Percentiles rank a stretch among this genome's conserved stretches.
Evolutionary conservation across 2,888 invertebrate genomes (phyloP).

Genomic region (Tetragonisca angustula): DNA sequence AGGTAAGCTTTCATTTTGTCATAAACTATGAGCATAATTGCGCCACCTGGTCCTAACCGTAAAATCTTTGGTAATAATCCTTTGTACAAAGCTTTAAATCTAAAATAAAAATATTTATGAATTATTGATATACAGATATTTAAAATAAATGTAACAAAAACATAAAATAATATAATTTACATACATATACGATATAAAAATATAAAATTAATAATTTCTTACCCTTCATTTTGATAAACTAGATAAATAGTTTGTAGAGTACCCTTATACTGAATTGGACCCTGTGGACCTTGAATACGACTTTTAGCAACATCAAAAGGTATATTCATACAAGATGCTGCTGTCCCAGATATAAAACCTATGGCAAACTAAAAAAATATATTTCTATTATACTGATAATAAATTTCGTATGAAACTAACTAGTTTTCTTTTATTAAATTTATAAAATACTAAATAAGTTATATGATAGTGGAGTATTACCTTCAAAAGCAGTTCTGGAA

Average conservation of each 20-base stretch:
- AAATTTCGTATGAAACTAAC: no score
- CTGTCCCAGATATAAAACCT: conserved; percentile 94
- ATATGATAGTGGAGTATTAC: conserved; percentile 66
- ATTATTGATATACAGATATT: neutral
- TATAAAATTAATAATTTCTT: conserved; percentile 74
- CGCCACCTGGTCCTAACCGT: conserved; percentile 96
- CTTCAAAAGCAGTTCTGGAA: conserved; percentile 90
- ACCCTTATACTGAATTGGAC: conserved; percentile 90
- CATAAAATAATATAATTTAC: neutral
- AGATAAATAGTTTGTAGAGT: conserved; percentile 90
- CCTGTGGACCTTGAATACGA: conserved; percentile 96
- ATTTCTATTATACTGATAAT: no score
- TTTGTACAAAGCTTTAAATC: conserved; percentile 94
- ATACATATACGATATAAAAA: neutral
- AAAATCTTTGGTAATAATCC: conserved; percentile 96
- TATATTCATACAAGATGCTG: conserved; percentile 95
- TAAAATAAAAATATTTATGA: conserved; percentile 78
- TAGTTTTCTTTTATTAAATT: no score
- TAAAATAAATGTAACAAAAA: neutral
- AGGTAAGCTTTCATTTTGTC: conserved; percentile 93
- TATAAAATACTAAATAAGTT: no score
- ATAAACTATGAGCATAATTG: conserved; percentile 96
- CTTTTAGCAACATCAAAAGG: conserved; percentile 99
- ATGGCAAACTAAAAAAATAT: conserved; percentile 85
- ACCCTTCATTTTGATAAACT: conserved; percentile 96